Conservation (phyloP, 2,888 invertebrate genomes). For the Tachina lurida region DNA sequence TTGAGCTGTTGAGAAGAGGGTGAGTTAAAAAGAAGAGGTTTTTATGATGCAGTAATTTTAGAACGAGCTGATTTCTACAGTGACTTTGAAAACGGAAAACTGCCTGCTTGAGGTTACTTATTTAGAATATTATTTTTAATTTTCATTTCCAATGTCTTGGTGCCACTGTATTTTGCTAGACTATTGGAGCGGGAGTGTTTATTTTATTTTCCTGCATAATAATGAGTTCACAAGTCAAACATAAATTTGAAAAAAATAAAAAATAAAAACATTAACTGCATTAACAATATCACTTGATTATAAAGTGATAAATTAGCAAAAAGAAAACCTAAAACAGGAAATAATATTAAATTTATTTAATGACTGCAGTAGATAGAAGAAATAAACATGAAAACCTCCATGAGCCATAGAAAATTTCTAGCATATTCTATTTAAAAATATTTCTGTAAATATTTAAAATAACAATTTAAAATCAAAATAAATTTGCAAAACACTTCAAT, state of each 20-base stretch:
- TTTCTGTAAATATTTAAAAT: conserved; percentile 45
- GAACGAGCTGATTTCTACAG: conserved; percentile 18
- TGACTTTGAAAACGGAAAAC: neutral
- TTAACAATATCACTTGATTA: conserved; percentile 68
- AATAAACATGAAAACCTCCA: neutral
- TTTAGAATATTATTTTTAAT: neutral
- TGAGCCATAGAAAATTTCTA: neutral
- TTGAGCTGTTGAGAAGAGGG: neutral
- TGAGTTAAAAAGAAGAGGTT: neutral
- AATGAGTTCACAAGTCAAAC: conserved; percentile 67
- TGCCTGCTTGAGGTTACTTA: too few species aligned
- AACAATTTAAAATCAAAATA: conserved; percentile 46
- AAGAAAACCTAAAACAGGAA: conserved; percentile 21
- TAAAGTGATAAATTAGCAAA: conserved; percentile 63
- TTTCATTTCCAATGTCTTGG: neutral
- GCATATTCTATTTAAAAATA: conserved; percentile 1
- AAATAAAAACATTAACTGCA: conserved; percentile 53
- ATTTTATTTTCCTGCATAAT: conserved; percentile 61
- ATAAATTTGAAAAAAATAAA: conserved; percentile 57
- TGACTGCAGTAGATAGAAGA: conserved; percentile 33
- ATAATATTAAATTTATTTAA: conserved; percentile 47
- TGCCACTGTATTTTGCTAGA: conserved; percentile 18
- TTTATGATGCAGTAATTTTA: conserved; percentile 25
- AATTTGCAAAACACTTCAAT: conserved; percentile 59
- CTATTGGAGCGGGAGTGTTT: neutral